Percentiles rank a stretch among this genome's conserved stretches.
These are phyloP conservation scores for Vanessa atalanta DNA, from an alignment of 1,140 invertebrate species.

Conservation along the genomic window DNA sequence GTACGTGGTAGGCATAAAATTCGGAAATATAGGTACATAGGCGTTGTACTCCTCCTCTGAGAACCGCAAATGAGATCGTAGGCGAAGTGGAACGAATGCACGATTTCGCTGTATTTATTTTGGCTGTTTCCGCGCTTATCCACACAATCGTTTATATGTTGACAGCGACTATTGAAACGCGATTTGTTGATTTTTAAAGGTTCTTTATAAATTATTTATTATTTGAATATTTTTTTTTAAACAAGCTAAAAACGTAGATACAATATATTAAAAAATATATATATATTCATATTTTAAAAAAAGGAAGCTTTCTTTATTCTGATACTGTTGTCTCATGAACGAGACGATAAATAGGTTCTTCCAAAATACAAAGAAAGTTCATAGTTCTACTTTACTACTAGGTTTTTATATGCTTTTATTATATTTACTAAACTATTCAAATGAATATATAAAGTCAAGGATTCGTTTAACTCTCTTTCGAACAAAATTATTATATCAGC, in stretches of 20 bases:
- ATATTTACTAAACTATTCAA: too few relatives aligned
- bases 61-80: constrained; percentile 73
- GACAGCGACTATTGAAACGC: constrained; percentile 15
- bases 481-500: neutral
- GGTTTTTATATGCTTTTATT: too few relatives aligned
- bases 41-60: constrained; percentile 63
- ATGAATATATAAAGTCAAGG: too few relatives aligned
- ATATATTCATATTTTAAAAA: too few relatives aligned
- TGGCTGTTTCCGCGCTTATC: constrained; percentile 43
- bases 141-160: constrained; percentile 36
- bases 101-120: constrained; percentile 71
- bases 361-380: too few relatives aligned
- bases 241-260: too few relatives aligned
- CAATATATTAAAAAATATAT: too few relatives aligned
- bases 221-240: too few relatives aligned
- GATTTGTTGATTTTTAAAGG: constrained; percentile 3
- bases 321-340: too few relatives aligned
- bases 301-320: too few relatives aligned
- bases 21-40: constrained; percentile 74
- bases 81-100: constrained; percentile 69
- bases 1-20: constrained; percentile 75
- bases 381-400: too few relatives aligned
- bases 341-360: too few relatives aligned
- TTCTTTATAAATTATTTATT: neutral
- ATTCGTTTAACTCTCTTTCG: neutral